Evolutionary conservation across 30 jellyfish, hydroid and myxozoan genomes (phyloP).

Genomic region (Cassiopea xamachana): DNA sequence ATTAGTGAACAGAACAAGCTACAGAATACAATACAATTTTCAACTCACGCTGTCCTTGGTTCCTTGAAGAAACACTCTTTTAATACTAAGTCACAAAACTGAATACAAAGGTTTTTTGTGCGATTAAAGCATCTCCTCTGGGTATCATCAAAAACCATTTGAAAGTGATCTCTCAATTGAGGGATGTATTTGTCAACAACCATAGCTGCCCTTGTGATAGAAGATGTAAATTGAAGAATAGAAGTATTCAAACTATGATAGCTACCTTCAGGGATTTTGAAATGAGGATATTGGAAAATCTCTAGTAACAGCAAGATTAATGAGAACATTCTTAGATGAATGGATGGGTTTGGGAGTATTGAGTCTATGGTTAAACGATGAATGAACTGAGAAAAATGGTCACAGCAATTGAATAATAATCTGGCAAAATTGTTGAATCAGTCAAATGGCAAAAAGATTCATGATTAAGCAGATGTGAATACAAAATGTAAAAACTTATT

Average conservation of each 20-base stretch:
- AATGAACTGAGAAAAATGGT: neutral
- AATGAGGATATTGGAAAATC: neutral
- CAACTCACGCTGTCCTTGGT: neutral
- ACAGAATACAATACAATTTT: neutral
- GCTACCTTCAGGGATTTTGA: neutral
- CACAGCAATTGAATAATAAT: no score
- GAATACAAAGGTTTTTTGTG: slow-evolving; percentile 16
- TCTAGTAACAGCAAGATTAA: neutral
- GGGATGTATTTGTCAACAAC: slow-evolving; percentile 26
- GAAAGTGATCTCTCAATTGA: neutral
- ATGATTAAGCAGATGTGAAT: no score
- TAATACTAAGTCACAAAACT: slow-evolving; percentile 12
- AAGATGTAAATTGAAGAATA: neutral
- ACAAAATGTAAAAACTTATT: no score
- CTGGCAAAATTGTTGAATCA: no score
- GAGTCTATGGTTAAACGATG: neutral
- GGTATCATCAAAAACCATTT: neutral
- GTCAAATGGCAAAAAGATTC: no score
- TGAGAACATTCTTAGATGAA: neutral
- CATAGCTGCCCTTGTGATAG: neutral
- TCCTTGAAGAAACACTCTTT: slow-evolving; percentile 15
- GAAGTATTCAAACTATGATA: neutral
- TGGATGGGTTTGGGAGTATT: neutral
- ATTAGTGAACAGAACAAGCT: no score
- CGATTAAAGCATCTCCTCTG: slow-evolving; percentile 9